phyloP scores from a whole-genome alignment of 1,140 invertebrate species.

The Saccostrea echinata region DNA sequence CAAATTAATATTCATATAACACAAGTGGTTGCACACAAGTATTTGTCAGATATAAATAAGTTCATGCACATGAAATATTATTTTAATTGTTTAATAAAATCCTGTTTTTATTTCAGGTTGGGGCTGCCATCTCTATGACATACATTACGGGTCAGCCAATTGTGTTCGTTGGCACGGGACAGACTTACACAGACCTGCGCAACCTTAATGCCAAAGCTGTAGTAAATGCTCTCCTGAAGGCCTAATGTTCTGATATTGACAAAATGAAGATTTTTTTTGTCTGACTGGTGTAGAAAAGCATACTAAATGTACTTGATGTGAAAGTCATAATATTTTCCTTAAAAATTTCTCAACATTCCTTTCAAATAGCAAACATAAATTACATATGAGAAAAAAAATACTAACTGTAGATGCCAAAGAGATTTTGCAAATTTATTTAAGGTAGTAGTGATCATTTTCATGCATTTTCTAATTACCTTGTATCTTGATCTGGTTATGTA shows the following conservation, averaged over 20 bases:
- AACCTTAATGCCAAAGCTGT: constrained; percentile 98
- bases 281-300: no score
- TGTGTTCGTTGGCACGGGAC: constrained; percentile 99
- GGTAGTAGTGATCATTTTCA: no score
- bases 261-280: not conserved
- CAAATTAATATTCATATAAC: no score
- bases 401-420: not conserved
- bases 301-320: no score
- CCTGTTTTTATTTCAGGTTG: constrained; percentile 85
- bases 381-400: not conserved
- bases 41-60: no score
- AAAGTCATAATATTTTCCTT: not conserved
- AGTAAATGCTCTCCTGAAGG: constrained; percentile 96
- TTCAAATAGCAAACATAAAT: not conserved
- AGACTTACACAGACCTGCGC: constrained; percentile 99
- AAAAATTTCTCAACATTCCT: not conserved
- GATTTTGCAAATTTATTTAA: no score
- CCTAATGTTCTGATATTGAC: not conserved
- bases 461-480: no score
- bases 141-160: constrained; percentile 99
- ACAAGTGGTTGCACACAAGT: no score
- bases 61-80: no score
- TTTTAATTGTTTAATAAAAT: no score
- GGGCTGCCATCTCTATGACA: constrained; percentile 99
- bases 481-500: no score